These are phyloP conservation scores for Salvator merianae DNA, from an alignment of 2,113 vertebrate genomes.

Conservation along the genomic window DNA sequence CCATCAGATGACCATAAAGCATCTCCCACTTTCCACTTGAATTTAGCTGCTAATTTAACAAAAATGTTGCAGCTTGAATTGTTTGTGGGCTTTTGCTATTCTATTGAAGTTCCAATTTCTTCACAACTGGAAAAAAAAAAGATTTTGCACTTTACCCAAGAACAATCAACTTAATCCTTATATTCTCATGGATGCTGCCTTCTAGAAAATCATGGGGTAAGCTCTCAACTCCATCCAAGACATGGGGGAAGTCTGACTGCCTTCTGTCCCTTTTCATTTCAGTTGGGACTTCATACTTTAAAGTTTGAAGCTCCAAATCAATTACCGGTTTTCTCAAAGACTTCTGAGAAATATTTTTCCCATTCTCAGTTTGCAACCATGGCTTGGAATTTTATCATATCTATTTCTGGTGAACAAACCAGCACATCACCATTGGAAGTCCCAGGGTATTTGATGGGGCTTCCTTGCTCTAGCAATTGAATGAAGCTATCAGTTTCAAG, in stretches of 20 bases:
- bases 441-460: background rate
- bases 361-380: background rate
- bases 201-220: background rate
- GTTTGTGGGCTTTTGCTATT: background rate
- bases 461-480: background rate
- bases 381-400: background rate
- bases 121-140: background rate
- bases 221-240: background rate
- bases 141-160: background rate
- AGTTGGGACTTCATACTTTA: no score
- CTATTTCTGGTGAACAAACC: background rate
- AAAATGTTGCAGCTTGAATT: slow-evolving; percentile 2
- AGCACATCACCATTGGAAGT: no score
- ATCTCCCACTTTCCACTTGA: background rate
- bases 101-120: slow-evolving; percentile 8
- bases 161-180: background rate
- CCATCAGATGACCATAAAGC: background rate
- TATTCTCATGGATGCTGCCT: background rate
- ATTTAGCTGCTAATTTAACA: background rate
- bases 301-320: background rate
- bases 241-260: background rate
- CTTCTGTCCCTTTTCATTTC: background rate
- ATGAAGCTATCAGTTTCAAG: background rate
- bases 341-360: background rate
- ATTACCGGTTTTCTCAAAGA: background rate